phyloP scores from a whole-genome alignment of 2,797 vertebrate genomes.

The Carcharodon carcharias region DNA sequence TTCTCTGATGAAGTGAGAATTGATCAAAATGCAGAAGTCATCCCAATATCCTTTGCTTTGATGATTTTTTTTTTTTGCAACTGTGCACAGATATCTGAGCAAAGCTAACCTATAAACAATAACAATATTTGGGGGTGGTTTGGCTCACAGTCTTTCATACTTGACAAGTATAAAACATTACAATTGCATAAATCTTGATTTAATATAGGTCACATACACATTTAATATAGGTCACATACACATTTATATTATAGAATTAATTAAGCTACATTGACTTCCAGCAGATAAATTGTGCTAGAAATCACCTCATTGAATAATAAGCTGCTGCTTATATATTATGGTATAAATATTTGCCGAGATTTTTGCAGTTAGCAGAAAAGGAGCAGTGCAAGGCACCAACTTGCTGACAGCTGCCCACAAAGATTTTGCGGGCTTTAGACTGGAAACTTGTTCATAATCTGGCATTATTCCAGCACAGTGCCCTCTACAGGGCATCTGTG shows the following conservation, averaged over 20 bases:
- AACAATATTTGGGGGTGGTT: background rate
- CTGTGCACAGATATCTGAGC: background rate
- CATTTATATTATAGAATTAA: background rate
- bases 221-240: background rate
- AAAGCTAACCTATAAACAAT: background rate
- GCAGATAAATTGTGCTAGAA: background rate
- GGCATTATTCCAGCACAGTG: no score
- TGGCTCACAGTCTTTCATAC: background rate
- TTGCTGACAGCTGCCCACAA: no score
- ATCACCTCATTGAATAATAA: background rate
- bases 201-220: background rate
- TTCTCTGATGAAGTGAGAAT: background rate
- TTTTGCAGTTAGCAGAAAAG: no score
- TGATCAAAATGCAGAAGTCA: background rate
- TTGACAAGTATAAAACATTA: background rate
- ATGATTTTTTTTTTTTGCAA: background rate
- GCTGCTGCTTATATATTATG: no score
- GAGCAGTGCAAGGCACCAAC: no score
- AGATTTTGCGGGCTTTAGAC: no score
- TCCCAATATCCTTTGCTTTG: background rate
- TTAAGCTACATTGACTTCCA: background rate
- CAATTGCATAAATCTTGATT: background rate
- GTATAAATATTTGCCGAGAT: no score
- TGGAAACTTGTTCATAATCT: no score
- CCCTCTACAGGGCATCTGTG: no score